Conservation (phyloP, 2,888 invertebrate genomes). For the Ormyrus nitidulus region DNA sequence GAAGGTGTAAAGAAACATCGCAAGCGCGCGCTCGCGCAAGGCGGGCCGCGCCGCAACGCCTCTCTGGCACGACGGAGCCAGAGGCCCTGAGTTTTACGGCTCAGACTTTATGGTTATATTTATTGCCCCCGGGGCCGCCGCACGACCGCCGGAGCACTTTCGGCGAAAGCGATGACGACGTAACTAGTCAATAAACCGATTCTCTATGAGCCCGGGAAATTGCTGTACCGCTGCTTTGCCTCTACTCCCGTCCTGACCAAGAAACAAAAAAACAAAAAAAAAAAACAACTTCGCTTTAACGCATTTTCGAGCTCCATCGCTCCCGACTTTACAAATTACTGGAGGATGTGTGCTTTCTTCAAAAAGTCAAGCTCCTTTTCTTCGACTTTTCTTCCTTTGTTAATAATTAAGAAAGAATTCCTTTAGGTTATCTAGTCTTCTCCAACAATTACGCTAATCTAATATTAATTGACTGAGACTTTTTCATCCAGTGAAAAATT, state of each 20-base stretch:
- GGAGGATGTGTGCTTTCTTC: no score
- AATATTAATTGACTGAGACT: no score
- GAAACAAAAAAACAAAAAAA: no score
- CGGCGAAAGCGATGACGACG: slow-evolving; percentile 64
- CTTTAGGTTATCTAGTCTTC: no score
- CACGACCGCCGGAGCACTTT: slow-evolving; percentile 63
- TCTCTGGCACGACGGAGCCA: neutral
- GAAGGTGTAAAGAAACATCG: slow-evolving; percentile 52
- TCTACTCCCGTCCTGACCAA: neutral
- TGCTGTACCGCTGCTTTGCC: slow-evolving; percentile 54
- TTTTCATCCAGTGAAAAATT: no score
- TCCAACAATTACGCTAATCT: no score
- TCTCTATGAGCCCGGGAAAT: slow-evolving; percentile 66
- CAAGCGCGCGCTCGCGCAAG: slow-evolving; percentile 12
- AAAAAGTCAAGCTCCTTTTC: no score
- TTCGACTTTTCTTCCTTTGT: no score
- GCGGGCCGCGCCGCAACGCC: slow-evolving; percentile 30
- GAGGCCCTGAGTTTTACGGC: slow-evolving; percentile 61
- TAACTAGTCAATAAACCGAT: slow-evolving; percentile 72
- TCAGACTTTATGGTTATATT: slow-evolving; percentile 69
- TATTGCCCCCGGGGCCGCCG: slow-evolving; percentile 60
- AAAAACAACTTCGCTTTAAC: no score
- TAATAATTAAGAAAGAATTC: no score
- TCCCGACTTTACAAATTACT: no score
- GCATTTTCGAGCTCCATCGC: no score